phyloP scores from a whole-genome alignment of 2,113 vertebrate genomes.

The Rhea americana region DNA sequence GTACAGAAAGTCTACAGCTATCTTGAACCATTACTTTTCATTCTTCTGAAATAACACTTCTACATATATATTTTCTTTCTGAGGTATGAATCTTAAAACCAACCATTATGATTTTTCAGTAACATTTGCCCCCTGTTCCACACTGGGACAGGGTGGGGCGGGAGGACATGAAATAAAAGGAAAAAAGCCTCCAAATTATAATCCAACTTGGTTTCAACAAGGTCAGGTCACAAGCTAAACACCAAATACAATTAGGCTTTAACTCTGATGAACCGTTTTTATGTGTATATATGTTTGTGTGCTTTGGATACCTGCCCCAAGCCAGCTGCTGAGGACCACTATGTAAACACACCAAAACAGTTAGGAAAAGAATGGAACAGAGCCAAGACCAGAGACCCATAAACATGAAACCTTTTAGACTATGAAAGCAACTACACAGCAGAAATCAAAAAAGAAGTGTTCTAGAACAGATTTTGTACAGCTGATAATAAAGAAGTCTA shows the following conservation, averaged over 20 bases:
- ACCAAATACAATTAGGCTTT: neutral
- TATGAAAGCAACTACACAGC: neutral
- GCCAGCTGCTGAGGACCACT: constrained; percentile 72
- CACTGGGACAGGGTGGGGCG: neutral
- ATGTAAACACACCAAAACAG: constrained; percentile 35
- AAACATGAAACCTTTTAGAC: constrained; percentile 69
- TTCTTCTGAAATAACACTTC: neutral
- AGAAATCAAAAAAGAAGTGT: neutral
- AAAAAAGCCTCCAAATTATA: neutral
- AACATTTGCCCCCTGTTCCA: accelerated
- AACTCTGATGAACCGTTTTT: constrained; percentile 61
- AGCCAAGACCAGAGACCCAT: constrained; percentile 67
- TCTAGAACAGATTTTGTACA: neutral
- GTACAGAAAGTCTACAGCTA: neutral
- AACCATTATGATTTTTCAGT: accelerated
- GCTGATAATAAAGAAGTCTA: neutral
- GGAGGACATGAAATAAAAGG: neutral
- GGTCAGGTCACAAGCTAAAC: neutral
- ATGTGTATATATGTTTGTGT: constrained; percentile 12
- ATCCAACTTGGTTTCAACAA: neutral
- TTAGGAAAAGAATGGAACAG: constrained; percentile 39
- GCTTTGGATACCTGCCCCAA: constrained; percentile 66
- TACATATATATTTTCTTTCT: neutral
- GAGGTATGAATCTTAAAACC: neutral
- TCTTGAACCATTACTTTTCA: neutral